Evolutionary conservation across 2,113 vertebrate genomes (phyloP), one percentile per base, ranked within the genome.

Genomic region (Reinhardtius hippoglossoides): DNA sequence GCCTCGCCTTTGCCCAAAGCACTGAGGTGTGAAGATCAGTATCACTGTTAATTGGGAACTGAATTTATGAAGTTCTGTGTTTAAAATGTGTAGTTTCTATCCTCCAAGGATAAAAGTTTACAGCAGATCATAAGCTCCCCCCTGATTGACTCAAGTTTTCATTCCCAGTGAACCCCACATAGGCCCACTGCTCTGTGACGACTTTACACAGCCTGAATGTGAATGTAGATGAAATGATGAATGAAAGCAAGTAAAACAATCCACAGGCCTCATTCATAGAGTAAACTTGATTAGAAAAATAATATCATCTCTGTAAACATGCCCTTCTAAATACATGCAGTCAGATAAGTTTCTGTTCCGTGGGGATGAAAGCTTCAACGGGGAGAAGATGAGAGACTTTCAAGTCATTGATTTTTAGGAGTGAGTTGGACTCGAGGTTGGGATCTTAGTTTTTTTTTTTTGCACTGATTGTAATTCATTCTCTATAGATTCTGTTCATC

Each of bases 321-420:
- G 7, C 4, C 6, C 14, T 44, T 40, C 26, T 23, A 16, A 60
- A 20, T 54, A 46, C 37, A 50, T 7, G 63, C 59, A 65, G 40
- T 55, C 26, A 31, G 67, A 62, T 67, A 27, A 57, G 14, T 21
- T 31, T 76, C 42, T 76, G 73, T 56, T 48, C n/a, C 48, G 20
- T 68, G 59, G 35, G 56, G 44, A 61, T 78, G 44, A 76, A 71
- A 77, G 71, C 78, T 78, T 87, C 67, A 87, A 82, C 82, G 35
- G 10, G 26, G 50, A 61, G 52, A 71, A 73, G 67, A 80, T 66
- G 44, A 67, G 71, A 74, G 50, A 15, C 62, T 56, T 31, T 75
- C 10, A 76, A 75, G 66, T 54, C 24, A 84, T 69, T 83, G 76
- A 87, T 87, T 84, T 31, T 82, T 62, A 56, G 10, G 31, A 74